Percentiles rank a stretch among this genome's conserved stretches.
Evolutionary conservation across 2,113 vertebrate species (phyloP).

Genomic region (Nesogale talazaci): DNA sequence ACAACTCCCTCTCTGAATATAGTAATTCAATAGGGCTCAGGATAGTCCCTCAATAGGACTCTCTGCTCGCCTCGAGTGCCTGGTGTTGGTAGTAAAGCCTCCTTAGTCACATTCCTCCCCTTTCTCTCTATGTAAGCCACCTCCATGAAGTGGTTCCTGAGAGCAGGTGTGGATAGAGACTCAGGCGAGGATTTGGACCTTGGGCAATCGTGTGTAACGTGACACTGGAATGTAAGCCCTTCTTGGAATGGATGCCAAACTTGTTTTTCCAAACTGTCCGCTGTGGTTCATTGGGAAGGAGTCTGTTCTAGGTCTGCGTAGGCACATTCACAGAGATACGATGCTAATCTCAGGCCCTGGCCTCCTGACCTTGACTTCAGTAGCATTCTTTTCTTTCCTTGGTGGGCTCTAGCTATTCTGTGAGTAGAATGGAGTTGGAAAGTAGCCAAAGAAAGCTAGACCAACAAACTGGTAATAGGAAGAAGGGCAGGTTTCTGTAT

Average conservation of each 20-base stretch:
- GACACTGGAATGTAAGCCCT: not conserved
- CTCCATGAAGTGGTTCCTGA: too few relatives aligned
- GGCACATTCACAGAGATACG: accelerated
- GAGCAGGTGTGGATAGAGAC: not conserved
- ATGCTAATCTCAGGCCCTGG: not conserved
- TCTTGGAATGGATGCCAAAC: not conserved
- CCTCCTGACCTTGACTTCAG: not conserved
- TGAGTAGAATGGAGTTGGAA: not conserved
- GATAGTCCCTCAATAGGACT: too few relatives aligned
- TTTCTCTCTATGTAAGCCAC: too few relatives aligned
- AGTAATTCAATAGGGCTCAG: too few relatives aligned
- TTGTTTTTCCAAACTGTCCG: not conserved
- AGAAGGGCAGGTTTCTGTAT: too few relatives aligned
- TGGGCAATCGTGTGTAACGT: accelerated
- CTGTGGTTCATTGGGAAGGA: not conserved
- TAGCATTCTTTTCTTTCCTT: not conserved
- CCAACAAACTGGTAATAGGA: too few relatives aligned
- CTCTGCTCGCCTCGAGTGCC: too few relatives aligned
- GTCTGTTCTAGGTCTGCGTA: not conserved
- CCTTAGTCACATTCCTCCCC: too few relatives aligned
- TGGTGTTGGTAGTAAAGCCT: too few relatives aligned
- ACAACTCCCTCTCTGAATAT: not conserved
- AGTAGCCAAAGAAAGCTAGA: not conserved
- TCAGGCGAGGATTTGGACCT: not conserved
- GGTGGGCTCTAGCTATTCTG: not conserved